Evolutionary conservation across 2,797 vertebrate species (phyloP).

Genomic region (Buceros bicornis): DNA sequence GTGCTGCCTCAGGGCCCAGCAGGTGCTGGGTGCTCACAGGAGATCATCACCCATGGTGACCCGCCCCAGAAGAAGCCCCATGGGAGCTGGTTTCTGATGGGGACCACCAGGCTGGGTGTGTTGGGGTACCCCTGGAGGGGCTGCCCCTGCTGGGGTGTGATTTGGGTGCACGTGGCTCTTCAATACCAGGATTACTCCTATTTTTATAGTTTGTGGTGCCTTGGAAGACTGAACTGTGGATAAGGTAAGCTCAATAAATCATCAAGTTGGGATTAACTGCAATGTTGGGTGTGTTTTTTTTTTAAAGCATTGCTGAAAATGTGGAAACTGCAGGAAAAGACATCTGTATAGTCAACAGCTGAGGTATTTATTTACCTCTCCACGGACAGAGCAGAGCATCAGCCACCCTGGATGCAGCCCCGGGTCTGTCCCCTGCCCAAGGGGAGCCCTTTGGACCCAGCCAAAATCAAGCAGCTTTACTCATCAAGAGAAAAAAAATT

Average conservation of each 20-base stretch:
- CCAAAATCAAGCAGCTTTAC: neutral
- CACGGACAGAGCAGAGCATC: neutral
- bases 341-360: neutral
- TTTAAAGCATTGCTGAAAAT: neutral
- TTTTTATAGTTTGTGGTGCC: neutral
- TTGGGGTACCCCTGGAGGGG: neutral
- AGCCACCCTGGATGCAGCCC: neutral
- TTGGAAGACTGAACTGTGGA: neutral
- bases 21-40: accelerated
- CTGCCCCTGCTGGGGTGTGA: neutral
- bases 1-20: neutral
- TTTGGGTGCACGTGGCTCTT: neutral
- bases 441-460: neutral
- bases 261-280: neutral
- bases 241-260: neutral
- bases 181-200: neutral
- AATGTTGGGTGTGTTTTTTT: neutral
- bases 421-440: neutral
- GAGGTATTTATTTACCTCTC: neutral
- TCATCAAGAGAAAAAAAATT: neutral
- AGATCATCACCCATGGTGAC: neutral
- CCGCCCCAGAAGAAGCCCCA: neutral
- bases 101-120: neutral
- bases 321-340: neutral
- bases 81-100: neutral